Conservation (phyloP, 2,797 vertebrate species). For the Anisognathus igniventris region DNA sequence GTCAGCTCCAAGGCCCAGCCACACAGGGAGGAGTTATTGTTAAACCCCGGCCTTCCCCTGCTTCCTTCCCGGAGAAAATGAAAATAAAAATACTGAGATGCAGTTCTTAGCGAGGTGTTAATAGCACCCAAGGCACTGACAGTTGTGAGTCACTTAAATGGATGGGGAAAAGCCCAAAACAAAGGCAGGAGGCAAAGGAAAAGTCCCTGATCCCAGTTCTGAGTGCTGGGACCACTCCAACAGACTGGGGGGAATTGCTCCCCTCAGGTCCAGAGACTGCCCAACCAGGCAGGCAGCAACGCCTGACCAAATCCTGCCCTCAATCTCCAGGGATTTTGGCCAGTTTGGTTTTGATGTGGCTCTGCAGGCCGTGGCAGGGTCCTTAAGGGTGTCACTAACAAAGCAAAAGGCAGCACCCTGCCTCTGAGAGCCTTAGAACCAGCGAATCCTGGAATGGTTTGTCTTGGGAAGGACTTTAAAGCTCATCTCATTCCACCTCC, state of each 20-base stretch:
- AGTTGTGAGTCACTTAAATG: background rate
- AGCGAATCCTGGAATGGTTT: background rate
- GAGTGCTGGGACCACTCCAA: background rate
- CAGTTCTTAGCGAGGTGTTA: slow-evolving; percentile 31
- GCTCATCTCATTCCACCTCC: background rate
- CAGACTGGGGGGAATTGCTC: background rate
- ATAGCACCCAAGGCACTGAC: background rate
- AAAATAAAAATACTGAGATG: background rate
- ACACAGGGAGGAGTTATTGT: background rate
- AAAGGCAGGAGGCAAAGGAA: background rate
- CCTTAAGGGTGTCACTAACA: background rate
- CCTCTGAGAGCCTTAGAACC: background rate
- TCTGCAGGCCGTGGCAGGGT: background rate
- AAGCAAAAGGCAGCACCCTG: background rate
- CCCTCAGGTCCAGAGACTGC: background rate
- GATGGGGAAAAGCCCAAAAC: background rate
- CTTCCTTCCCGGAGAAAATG: background rate
- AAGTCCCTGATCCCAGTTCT: background rate
- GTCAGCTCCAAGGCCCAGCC: background rate
- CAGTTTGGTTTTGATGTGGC: background rate
- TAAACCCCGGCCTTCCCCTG: background rate
- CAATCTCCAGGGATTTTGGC: background rate
- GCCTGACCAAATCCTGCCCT: background rate
- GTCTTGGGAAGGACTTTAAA: background rate
- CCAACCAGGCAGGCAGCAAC: background rate